Conservation (phyloP, 2,113 vertebrate genomes). For the Epinephelus moara region DNA sequence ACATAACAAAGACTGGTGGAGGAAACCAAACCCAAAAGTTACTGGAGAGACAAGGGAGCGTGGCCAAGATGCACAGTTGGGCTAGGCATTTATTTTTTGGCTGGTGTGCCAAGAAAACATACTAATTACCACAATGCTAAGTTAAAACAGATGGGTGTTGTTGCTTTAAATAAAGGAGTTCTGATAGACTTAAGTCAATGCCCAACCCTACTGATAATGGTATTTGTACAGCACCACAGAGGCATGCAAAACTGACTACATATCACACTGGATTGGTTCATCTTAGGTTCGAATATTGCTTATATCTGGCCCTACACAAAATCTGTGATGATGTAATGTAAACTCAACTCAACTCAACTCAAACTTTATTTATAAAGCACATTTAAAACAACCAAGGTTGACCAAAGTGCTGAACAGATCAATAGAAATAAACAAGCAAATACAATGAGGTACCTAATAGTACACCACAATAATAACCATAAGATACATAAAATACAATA, state of each 20-base stretch:
- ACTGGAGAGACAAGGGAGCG: constrained; percentile 14
- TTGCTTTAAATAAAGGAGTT: constrained; percentile 12
- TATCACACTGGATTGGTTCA: no score
- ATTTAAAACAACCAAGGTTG: no score
- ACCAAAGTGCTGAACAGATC: no score
- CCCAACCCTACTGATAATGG: not conserved
- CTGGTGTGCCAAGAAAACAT: constrained; percentile 35
- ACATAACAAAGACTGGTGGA: constrained; percentile 9
- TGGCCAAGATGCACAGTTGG: constrained; percentile 44
- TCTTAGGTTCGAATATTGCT: no score
- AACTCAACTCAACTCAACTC: no score
- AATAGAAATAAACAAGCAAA: no score
- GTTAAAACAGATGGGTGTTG: constrained; percentile 43
- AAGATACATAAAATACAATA: no score
- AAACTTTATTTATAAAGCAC: no score
- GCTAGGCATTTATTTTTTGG: not conserved
- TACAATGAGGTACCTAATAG: no score
- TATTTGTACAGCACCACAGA: not conserved
- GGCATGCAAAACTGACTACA: not conserved
- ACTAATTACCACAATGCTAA: constrained; percentile 18
- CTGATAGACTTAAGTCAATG: not conserved
- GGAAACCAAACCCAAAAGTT: constrained; percentile 51
- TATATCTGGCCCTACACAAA: no score
- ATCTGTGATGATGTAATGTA: no score
- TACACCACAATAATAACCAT: no score